These are phyloP conservation scores for Metopolophium dirhodum DNA, from an alignment of 1,140 invertebrate species.

Conservation along the genomic window DNA sequence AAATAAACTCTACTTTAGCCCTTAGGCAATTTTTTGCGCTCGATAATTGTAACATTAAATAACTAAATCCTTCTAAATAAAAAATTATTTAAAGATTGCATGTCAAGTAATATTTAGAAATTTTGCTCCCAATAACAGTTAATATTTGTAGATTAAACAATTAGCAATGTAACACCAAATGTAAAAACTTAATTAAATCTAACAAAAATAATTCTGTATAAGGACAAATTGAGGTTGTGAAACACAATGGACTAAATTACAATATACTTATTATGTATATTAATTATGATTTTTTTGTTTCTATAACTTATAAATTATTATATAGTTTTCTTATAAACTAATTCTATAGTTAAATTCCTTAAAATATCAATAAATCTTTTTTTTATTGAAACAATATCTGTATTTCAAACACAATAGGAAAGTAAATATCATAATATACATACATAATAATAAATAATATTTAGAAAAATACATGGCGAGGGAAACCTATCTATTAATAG, in stretches of 20 bases:
- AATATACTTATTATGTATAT: not conserved
- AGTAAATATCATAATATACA: too few relatives aligned
- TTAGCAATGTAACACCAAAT: not conserved
- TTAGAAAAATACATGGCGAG: too few relatives aligned
- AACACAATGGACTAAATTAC: not conserved
- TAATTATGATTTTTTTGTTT: not conserved
- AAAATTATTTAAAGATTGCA: not conserved
- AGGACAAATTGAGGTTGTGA: not conserved
- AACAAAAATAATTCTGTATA: not conserved
- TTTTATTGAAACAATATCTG: not conserved
- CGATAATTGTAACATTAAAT: not conserved
- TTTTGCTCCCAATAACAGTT: not conserved
- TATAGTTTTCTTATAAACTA: too few relatives aligned
- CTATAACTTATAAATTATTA: too few relatives aligned
- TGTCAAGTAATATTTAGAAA: not conserved
- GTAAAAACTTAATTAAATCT: not conserved
- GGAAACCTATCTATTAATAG: too few relatives aligned
- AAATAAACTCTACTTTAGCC: not conserved
- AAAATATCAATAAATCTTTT: too few relatives aligned
- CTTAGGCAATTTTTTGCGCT: not conserved
- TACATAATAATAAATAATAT: too few relatives aligned
- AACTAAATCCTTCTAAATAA: not conserved
- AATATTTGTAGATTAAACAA: not conserved
- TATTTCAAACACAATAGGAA: not conserved
- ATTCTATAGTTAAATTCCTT: too few relatives aligned